Evolutionary conservation across 1,140 invertebrate genomes (phyloP).

Genomic region (Holcopasites calliopsidis): DNA sequence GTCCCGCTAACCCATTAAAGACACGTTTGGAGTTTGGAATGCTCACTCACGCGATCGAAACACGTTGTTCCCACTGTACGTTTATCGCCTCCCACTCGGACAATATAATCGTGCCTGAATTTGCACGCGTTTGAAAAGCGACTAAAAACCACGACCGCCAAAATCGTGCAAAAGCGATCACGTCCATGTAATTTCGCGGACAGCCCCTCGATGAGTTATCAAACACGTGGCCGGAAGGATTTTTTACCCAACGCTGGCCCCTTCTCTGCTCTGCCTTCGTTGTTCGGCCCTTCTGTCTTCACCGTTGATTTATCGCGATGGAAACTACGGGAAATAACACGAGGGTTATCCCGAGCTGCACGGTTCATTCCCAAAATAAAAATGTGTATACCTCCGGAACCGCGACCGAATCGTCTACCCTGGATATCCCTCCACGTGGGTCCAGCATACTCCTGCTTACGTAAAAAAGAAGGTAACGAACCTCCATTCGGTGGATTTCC

Average conservation of each 20-base stretch:
- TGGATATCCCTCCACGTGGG: background rate
- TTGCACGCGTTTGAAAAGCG: constrained; percentile 23
- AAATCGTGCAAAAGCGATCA: background rate
- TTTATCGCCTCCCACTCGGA: constrained; percentile 4
- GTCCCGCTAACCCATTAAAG: constrained; percentile 29
- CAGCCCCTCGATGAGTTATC: constrained; percentile 47
- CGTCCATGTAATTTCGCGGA: constrained; percentile 7
- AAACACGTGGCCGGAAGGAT: constrained; percentile 58
- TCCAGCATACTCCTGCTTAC: background rate
- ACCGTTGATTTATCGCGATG: constrained; percentile 77
- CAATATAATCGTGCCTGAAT: background rate
- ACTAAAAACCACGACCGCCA: background rate
- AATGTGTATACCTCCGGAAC: constrained; percentile 62
- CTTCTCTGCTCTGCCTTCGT: constrained; percentile 64
- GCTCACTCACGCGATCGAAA: background rate
- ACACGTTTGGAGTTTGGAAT: constrained; percentile 5
- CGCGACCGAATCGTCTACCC: constrained; percentile 21
- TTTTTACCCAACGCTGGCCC: no score
- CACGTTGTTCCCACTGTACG: constrained; percentile 3
- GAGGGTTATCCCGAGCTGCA: constrained; percentile 51
- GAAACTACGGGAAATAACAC: constrained; percentile 79
- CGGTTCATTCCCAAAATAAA: constrained; percentile 70
- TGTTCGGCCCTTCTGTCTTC: constrained; percentile 70
- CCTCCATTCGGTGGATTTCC: background rate
- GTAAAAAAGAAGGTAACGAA: constrained; percentile 7